Evolutionary conservation across 2,888 invertebrate species (phyloP).

Genomic region (Drosophila melanocephala): DNA sequence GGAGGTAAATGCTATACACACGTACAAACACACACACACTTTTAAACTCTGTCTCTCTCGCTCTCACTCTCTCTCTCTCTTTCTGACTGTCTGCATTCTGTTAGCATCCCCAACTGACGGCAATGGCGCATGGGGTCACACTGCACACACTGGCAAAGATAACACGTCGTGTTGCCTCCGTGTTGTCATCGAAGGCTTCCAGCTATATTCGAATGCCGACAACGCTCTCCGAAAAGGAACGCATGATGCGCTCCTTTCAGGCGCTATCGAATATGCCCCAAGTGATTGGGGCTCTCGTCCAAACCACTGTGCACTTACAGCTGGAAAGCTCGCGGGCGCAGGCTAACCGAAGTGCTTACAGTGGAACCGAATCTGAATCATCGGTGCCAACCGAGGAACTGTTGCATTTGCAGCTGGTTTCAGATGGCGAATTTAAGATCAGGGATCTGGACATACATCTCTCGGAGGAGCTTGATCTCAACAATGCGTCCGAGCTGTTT

Average conservation of each 20-base stretch:
- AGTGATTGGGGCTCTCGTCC: conserved; percentile 76
- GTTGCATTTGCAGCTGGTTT: conserved; percentile 73
- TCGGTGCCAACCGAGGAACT: conserved; percentile 43
- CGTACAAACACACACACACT: not conserved
- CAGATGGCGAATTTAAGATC: conserved; percentile 78
- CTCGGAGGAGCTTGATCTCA: conserved; percentile 42
- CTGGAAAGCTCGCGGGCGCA: conserved; percentile 34
- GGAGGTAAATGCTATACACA: conserved; percentile 60
- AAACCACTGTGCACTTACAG: conserved; percentile 65
- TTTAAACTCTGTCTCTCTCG: not conserved
- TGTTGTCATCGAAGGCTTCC: conserved; percentile 77
- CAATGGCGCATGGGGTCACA: conserved; percentile 72
- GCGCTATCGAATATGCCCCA: conserved; percentile 78
- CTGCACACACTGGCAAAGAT: conserved; percentile 76
- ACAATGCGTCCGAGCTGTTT: conserved; percentile 66
- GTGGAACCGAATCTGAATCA: conserved; percentile 13
- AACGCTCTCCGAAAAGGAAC: conserved; percentile 79
- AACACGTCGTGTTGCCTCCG: conserved; percentile 74
- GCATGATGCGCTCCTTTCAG: conserved; percentile 77
- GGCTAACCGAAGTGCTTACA: conserved; percentile 10
- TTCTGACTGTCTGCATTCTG: not conserved
- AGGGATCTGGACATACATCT: conserved; percentile 76
- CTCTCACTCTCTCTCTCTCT: not conserved
- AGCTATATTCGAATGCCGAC: conserved; percentile 82
- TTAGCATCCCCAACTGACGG: conserved; percentile 75